phyloP scores from a whole-genome alignment of 2,113 vertebrate genomes.

The Hoplias malabaricus region DNA sequence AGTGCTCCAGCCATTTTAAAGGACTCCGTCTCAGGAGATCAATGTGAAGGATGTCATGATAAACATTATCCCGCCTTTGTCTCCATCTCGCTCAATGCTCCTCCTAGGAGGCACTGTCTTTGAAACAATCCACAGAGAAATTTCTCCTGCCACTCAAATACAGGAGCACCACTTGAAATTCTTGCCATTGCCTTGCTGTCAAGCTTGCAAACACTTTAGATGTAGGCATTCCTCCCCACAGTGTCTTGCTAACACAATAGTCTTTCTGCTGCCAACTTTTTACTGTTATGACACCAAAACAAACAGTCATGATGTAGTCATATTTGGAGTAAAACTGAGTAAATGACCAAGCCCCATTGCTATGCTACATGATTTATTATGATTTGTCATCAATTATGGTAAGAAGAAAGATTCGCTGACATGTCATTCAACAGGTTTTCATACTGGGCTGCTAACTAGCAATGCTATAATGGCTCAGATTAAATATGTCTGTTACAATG shows the following conservation, averaged over 20 bases:
- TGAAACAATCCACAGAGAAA: neutral
- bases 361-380: neutral
- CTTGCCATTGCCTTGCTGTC: neutral
- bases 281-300: neutral
- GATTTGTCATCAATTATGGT: neutral
- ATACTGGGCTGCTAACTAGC: neutral
- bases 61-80: conserved; percentile 4
- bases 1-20: neutral
- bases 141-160: neutral
- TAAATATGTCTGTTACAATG: neutral
- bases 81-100: neutral
- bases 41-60: conserved; percentile 21
- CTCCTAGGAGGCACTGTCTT: neutral
- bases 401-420: neutral
- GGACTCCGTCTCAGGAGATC: neutral
- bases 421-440: neutral
- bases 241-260: neutral
- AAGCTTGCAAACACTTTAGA: neutral
- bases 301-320: neutral
- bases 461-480: neutral
- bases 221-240: neutral
- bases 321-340: neutral
- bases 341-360: neutral
- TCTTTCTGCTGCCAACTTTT: neutral
- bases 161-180: neutral